Conservation (phyloP, 37 sponge, comb jelly and placozoan species). For the Spongilla lacustris region DNA sequence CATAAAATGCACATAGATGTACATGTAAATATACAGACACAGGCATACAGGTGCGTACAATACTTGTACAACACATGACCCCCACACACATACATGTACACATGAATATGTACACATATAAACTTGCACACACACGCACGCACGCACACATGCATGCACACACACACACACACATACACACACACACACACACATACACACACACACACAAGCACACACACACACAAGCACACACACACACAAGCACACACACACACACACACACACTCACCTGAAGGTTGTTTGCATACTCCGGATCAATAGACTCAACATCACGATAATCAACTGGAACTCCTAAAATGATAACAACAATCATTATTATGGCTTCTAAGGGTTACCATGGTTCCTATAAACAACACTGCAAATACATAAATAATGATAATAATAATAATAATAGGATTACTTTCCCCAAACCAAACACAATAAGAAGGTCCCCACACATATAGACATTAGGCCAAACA, state of each 20-base stretch:
- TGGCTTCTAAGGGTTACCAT: not conserved
- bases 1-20: not conserved
- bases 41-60: not conserved
- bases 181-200: not conserved
- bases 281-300: constrained; percentile 96
- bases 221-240: not conserved
- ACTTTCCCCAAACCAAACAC: too few species aligned
- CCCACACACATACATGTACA: too few species aligned
- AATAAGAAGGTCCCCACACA: too few species aligned
- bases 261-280: constrained; percentile 64
- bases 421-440: too few species aligned
- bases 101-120: not conserved
- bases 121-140: not conserved
- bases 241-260: too few species aligned
- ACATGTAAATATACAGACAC: not conserved
- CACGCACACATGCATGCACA: not conserved
- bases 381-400: too few species aligned
- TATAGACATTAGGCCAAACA: too few species aligned
- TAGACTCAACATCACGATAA: constrained; percentile 90
- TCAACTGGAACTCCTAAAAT: constrained; percentile 81
- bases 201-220: not conserved
- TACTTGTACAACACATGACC: not conserved
- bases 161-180: too few species aligned
- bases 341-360: not conserved
- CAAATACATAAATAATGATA: too few species aligned